These are phyloP conservation scores for Folsomia manolachei DNA, from an alignment of 2,888 invertebrate species.

Conservation along the genomic window DNA sequence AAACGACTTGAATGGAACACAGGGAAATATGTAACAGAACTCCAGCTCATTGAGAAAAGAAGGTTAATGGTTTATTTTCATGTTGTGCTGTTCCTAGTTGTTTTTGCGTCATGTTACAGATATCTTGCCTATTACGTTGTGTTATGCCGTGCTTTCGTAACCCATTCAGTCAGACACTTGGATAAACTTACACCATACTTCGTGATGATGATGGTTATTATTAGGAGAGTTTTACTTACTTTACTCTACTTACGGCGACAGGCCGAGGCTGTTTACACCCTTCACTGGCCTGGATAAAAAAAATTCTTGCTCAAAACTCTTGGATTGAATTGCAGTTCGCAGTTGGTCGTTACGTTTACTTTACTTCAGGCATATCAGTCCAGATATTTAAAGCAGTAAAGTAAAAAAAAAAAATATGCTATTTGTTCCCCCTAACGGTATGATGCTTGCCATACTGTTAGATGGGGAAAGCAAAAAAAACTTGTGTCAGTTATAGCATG, in stretches of 20 bases:
- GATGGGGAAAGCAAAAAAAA: neutral
- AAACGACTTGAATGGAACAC: no score
- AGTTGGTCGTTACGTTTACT: neutral
- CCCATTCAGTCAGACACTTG: neutral
- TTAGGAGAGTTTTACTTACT: neutral
- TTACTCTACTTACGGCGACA: neutral
- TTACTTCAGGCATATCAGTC: no score
- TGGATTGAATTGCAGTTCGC: neutral
- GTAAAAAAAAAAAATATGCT: neutral
- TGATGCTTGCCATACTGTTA: neutral
- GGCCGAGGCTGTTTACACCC: no score
- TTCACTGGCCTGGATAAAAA: neutral
- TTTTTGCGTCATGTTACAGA: neutral
- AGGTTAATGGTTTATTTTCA: slow-evolving; percentile 10
- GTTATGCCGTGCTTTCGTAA: neutral
- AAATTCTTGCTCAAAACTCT: neutral
- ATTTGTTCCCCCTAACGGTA: no score
- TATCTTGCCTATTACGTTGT: no score
- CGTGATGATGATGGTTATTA: neutral
- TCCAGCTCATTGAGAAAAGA: neutral
- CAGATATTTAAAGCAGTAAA: no score
- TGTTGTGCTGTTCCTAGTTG: neutral
- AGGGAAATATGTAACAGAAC: no score
- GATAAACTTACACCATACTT: no score
- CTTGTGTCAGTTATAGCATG: slow-evolving; percentile 15